Percentiles rank a stretch among this genome's conserved stretches.
Evolutionary conservation across 2,888 invertebrate genomes (phyloP).

Genomic region (Leucoptera coffeella): DNA sequence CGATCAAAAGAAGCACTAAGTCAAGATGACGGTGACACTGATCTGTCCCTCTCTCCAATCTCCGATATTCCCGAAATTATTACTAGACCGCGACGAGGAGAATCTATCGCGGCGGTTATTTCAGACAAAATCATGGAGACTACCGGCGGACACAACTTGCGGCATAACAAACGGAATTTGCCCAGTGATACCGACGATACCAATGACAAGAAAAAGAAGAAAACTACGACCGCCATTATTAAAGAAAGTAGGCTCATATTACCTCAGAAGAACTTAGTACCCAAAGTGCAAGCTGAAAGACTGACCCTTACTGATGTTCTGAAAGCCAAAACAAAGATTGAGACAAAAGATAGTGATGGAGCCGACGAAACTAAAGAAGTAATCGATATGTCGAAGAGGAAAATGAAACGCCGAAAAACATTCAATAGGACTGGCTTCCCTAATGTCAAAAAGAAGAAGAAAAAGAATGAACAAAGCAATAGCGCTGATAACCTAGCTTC

Average conservation of each 20-base stretch:
- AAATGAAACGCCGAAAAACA: conserved; percentile 63
- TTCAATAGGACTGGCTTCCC: conserved; percentile 87
- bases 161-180: conserved; percentile 36
- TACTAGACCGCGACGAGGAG: conserved; percentile 34
- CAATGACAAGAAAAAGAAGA: conserved; percentile 38
- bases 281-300: conserved; percentile 36
- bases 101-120: conserved; percentile 40
- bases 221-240: conserved; percentile 27
- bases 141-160: conserved; percentile 30
- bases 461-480: conserved; percentile 41
- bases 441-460: conserved; percentile 75
- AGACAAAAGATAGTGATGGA: conserved; percentile 18
- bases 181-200: conserved; percentile 25
- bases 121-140: conserved; percentile 45
- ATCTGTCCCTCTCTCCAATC: conserved; percentile 32
- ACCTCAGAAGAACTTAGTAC: conserved; percentile 26
- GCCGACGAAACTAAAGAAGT: conserved; percentile 14
- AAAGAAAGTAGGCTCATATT: conserved; percentile 42
- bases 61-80: conserved; percentile 28
- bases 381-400: conserved; percentile 26
- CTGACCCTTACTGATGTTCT: conserved; percentile 17
- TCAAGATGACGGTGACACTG: conserved; percentile 33
- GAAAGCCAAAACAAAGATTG: conserved; percentile 16
- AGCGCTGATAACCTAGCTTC: conserved; percentile 24
- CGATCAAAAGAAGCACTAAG: conserved; percentile 15